Base-by-base conservation (phyloP, 2,797 vertebrate species). In the Helostoma temminkii region DNA sequence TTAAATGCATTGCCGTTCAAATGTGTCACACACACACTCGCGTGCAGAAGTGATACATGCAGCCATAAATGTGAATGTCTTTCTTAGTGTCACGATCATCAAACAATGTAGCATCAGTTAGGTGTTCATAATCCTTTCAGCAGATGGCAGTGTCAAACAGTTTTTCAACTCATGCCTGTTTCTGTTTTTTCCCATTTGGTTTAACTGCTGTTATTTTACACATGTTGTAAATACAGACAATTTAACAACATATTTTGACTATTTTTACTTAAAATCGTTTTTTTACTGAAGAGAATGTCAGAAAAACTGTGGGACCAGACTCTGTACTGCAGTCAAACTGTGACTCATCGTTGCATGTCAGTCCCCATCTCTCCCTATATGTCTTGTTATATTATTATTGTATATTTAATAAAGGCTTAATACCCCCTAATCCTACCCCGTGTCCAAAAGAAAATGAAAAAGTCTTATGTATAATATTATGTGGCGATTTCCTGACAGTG, bases 81-180 rank as follows among this genome's bases (percentile, higher is more conserved):
- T 60, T 47, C 0, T 58, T 34, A 32, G 9, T 11, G 6, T 66
- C 5, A 61, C 54, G n/a, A n/a, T n/a, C n/a, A n/a, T n/a, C 28
- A 30, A 8, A 4, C 28, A 16, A 6, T 37, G 15, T 5, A 7
- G 14, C 16, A 2, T 3, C 11, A 36, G 34, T 3, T 14, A 36
- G 34, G 34, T 11, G 5, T 37, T 37, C 36, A 37, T 19, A 9
- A 25, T 34, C 19, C 75, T 4, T 36, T 64, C 90, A 82, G 71
- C 73, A 92, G 91, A 74, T 78, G 90, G 85, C 88, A 84, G 75
- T 74, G 60, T 70, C 12, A 45, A 5, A 18, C 58, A 28, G 36
- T 3, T 3, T 52, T 74, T 34, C 1, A 28, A 9, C 30, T 59
- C 19, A n/a, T 52, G 16, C 26, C 9, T 48, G 9, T 22, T 2